These are phyloP conservation scores for Pogonus chalceus DNA, from an alignment of 1,140 invertebrate species.

Conservation along the genomic window DNA sequence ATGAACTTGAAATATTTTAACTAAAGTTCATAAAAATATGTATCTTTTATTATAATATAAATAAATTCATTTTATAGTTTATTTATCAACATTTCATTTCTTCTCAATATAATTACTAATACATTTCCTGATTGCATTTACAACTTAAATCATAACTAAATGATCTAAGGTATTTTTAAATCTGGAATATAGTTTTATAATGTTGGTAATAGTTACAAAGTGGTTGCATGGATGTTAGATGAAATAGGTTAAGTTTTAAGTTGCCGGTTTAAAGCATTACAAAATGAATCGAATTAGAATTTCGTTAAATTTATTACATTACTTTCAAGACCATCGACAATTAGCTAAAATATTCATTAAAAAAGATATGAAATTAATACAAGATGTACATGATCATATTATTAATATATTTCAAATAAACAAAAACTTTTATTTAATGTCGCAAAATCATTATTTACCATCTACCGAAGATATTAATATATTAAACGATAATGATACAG, in stretches of 20 bases:
- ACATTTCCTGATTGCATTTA: no score
- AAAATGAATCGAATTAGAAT: not conserved
- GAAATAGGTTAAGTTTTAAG: no score
- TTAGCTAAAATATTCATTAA: not conserved
- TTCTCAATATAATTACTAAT: no score
- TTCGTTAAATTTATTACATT: not conserved
- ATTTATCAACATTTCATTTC: no score
- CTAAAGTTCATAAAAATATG: not conserved
- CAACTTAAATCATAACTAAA: no score
- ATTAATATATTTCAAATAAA: conserved; percentile 23
- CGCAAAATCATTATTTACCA: conserved; percentile 26
- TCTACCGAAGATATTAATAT: conserved; percentile 27
- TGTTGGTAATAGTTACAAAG: no score
- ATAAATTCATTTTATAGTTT: no score
- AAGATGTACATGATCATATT: conserved; percentile 24
- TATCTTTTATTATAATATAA: no score
- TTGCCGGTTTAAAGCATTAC: not conserved
- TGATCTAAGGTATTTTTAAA: no score
- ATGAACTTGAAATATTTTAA: conserved; percentile 5
- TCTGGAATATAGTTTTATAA: no score
- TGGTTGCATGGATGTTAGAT: no score
- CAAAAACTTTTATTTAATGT: conserved; percentile 26
- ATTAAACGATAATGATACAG: not conserved
- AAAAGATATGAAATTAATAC: conserved; percentile 16
- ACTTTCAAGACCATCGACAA: not conserved